A percentile compares a stretch with the other conserved stretches of the same genome.
Conservation (phyloP, 2,797 vertebrate genomes). For the Smutsia temminckii region DNA sequence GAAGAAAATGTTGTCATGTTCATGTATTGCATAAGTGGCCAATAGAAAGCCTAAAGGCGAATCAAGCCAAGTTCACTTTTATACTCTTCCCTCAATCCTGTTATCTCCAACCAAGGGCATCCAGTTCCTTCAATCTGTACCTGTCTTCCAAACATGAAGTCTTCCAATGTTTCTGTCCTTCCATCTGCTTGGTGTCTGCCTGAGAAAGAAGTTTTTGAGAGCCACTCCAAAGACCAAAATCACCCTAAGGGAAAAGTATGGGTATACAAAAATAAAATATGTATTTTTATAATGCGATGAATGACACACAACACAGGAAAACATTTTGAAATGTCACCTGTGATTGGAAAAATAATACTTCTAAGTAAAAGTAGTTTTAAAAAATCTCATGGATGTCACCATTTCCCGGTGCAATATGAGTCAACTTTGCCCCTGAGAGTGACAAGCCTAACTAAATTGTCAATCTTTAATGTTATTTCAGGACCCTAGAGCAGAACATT, state of each 20-base stretch:
- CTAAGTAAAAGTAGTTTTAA: constrained; percentile 51
- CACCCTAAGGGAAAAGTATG: neutral
- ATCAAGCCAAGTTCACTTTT: constrained; percentile 10
- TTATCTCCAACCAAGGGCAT: constrained; percentile 7
- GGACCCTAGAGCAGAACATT: constrained; percentile 59
- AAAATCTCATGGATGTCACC: neutral
- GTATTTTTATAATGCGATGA: constrained; percentile 18
- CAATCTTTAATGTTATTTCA: constrained; percentile 75
- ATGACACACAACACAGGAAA: constrained; percentile 50
- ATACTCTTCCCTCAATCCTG: neutral
- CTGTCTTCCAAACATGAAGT: neutral
- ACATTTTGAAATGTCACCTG: constrained; percentile 61
- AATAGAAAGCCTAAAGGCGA: neutral
- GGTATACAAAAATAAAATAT: constrained; percentile 31
- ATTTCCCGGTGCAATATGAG: constrained; percentile 33
- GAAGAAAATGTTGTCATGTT: neutral
- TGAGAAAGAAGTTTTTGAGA: constrained; percentile 37
- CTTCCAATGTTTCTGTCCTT: constrained; percentile 31
- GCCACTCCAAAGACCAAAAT: constrained; percentile 8
- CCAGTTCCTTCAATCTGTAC: constrained; percentile 2
- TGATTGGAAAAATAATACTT: constrained; percentile 66
- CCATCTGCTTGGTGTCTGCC: constrained; percentile 24
- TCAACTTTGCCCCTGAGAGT: constrained; percentile 50
- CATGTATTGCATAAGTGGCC: neutral
- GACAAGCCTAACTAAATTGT: constrained; percentile 56